phyloP scores from a whole-genome alignment of 2,888 invertebrate genomes.

The Eupithecia inturbata region DNA sequence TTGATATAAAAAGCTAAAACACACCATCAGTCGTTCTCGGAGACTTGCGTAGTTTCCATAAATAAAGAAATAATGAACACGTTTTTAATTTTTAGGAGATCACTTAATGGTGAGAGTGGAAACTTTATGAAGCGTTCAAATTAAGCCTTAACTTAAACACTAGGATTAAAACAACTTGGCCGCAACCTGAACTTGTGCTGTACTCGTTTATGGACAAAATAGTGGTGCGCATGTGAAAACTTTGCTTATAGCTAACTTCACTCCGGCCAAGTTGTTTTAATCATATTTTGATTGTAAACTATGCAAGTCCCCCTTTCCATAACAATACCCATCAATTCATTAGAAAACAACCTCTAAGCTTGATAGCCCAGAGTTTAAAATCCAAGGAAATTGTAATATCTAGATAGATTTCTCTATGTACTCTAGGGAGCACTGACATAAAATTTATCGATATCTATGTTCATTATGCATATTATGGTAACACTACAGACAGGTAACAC shows the following conservation, averaged over 20 bases:
- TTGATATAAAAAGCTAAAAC: slow-evolving; percentile 67
- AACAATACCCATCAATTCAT: slow-evolving; percentile 32
- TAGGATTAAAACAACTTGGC: too few species aligned
- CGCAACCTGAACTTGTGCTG: too few species aligned
- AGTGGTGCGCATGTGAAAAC: too few species aligned
- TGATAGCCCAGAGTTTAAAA: slow-evolving; percentile 29
- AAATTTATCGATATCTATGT: slow-evolving; percentile 31
- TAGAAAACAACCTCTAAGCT: slow-evolving; percentile 35
- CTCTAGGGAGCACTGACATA: slow-evolving; percentile 14
- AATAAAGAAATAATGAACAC: slow-evolving; percentile 57
- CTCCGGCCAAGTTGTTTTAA: too few species aligned
- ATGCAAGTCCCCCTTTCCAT: slow-evolving; percentile 47
- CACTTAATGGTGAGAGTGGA: slow-evolving; percentile 47
- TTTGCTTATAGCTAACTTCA: too few species aligned
- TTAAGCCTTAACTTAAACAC: too few species aligned
- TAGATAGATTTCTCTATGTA: slow-evolving; percentile 40
- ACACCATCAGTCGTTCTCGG: slow-evolving; percentile 66
- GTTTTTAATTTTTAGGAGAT: slow-evolving; percentile 53
- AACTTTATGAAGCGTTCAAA: slow-evolving; percentile 35
- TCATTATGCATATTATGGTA: neutral
- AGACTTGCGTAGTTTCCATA: slow-evolving; percentile 55
- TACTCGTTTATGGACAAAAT: too few species aligned
- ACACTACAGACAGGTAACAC: slow-evolving; percentile 16
- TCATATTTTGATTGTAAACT: slow-evolving; percentile 41
- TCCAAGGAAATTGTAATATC: slow-evolving; percentile 34